Evolutionary conservation across 2,113 vertebrate genomes (phyloP), one percentile per base, ranked within the genome.

Genomic region (Coracopsis vasa): DNA sequence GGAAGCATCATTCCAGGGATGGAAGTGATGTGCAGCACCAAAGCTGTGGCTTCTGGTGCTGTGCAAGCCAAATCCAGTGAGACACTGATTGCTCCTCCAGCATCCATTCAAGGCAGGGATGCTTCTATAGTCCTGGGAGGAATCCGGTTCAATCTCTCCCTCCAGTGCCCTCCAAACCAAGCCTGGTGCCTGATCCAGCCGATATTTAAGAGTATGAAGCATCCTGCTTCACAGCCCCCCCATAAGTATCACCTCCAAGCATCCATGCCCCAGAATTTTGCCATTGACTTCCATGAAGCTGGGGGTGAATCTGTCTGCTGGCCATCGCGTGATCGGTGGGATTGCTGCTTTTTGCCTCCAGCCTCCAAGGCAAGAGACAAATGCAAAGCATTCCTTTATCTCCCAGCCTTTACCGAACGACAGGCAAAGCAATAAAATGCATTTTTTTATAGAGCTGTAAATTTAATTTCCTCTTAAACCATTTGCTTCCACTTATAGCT

Each of bases 401-500:
- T 96, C 80, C 74, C 67, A 19, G 90, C 90, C 86, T 86, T 47
- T 88, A 58, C 71, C 2, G 1, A 80, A 80, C 1, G 13, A 84
- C 97, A 92, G 94, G 95, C 89, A 73, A 83, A 96, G 94, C 96
- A 96, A 95, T 97, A 94, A 94, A 96, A 90, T 37, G 77, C 82
- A 35, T 71, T 85, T 95, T 94, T 96, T 93, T 80, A 90, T 70
- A 56, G 92, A 96, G 95, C 96, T 95, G 95, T 96, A 97, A 96
- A 96, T 96, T 97, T 95, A 94, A 98, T 98, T 97, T 97, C 97
- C 97, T 97, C 92, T 91, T 84, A 96, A 97, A 96, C 93, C 97
- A 97, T 98, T 98, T 97, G 96, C 97, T 98, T 97, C 95, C 97
- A 97, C 97, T 98, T 97, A 97, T 70, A 89, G 81, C 83, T 92